A percentile compares a stretch with the other conserved stretches of the same genome.
phyloP scores from a whole-genome alignment of 2,797 vertebrate species.

The Kryptolebias ocellatus region DNA sequence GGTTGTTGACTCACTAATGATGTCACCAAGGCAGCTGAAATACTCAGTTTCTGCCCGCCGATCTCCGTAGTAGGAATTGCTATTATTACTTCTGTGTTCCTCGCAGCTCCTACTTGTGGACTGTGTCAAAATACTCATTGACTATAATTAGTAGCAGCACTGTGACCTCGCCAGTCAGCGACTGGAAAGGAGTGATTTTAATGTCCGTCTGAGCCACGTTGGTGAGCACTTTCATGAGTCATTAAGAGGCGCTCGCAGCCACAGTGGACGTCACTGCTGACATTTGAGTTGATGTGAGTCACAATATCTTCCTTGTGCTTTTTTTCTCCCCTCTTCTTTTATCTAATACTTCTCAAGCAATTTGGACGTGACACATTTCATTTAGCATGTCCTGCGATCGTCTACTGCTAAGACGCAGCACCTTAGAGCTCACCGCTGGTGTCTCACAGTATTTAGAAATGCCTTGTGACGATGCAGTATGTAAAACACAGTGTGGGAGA shows the following conservation, averaged over 20 bases:
- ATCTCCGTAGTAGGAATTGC: constrained; percentile 23
- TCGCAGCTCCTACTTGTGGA: constrained; percentile 25
- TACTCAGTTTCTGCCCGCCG: background rate
- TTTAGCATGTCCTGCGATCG: constrained; percentile 10
- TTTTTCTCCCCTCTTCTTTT: constrained; percentile 34
- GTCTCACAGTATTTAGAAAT: constrained; percentile 31
- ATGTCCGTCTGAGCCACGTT: constrained; percentile 56
- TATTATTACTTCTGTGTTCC: constrained; percentile 28
- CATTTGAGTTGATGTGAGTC: constrained; percentile 74
- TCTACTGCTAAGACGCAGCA: constrained; percentile 13
- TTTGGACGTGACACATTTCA: constrained; percentile 37
- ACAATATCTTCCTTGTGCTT: constrained; percentile 47
- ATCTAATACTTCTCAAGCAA: constrained; percentile 40
- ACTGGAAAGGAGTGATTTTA: constrained; percentile 40
- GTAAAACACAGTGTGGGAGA: constrained; percentile 34
- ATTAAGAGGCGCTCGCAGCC: constrained; percentile 55
- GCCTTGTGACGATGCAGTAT: constrained; percentile 34
- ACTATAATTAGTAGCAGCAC: constrained; percentile 38
- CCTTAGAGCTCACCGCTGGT: constrained; percentile 25
- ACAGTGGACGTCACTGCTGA: constrained; percentile 71
- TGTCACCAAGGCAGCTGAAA: constrained; percentile 35
- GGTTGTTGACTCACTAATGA: constrained; percentile 62
- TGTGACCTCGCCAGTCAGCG: constrained; percentile 27
- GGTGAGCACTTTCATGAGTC: constrained; percentile 62
- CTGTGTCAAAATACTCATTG: constrained; percentile 31